phyloP scores from a whole-genome alignment of 2,888 invertebrate genomes.

The Meliscaeva auricollis region DNA sequence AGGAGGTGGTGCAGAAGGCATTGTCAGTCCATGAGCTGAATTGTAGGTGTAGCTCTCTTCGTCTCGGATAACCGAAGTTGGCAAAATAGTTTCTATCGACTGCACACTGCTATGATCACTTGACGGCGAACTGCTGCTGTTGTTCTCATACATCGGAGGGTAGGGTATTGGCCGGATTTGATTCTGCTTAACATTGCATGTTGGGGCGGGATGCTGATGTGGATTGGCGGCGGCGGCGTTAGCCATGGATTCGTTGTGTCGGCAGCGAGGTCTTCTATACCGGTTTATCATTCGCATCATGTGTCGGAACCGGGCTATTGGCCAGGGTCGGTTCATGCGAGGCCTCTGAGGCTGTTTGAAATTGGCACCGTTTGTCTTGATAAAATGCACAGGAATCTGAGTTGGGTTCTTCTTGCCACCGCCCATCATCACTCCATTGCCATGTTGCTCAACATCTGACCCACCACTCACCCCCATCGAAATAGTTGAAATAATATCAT shows the following conservation, averaged over 20 bases:
- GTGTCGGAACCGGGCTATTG: conserved; percentile 81
- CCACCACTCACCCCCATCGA: conserved; percentile 77
- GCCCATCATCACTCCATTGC: conserved; percentile 71
- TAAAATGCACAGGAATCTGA: conserved; percentile 79
- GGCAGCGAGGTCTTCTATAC: conserved; percentile 82
- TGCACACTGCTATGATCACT: conserved; percentile 78
- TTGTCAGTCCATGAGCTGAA: conserved; percentile 77
- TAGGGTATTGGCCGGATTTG: conserved; percentile 83
- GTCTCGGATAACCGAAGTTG: conserved; percentile 83
- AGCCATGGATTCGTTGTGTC: conserved; percentile 72
- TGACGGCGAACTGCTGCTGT: conserved; percentile 77
- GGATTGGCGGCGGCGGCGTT: conserved; percentile 47
- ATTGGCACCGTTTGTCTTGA: conserved; percentile 76
- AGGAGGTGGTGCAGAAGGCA: conserved; percentile 85
- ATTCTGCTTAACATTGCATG: conserved; percentile 82
- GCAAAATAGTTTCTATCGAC: conserved; percentile 81
- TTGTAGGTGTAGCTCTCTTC: conserved; percentile 81
- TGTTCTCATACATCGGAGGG: conserved; percentile 75
- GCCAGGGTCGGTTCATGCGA: conserved; percentile 79
- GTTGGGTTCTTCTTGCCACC: conserved; percentile 79
- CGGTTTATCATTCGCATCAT: conserved; percentile 83
- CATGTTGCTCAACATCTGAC: conserved; percentile 72
- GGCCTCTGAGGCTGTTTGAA: conserved; percentile 77
- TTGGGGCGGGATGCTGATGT: conserved; percentile 49
- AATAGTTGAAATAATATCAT: conserved; percentile 84